Conservation (phyloP, 2,797 vertebrate species). For the Sorex maritimensis region DNA sequence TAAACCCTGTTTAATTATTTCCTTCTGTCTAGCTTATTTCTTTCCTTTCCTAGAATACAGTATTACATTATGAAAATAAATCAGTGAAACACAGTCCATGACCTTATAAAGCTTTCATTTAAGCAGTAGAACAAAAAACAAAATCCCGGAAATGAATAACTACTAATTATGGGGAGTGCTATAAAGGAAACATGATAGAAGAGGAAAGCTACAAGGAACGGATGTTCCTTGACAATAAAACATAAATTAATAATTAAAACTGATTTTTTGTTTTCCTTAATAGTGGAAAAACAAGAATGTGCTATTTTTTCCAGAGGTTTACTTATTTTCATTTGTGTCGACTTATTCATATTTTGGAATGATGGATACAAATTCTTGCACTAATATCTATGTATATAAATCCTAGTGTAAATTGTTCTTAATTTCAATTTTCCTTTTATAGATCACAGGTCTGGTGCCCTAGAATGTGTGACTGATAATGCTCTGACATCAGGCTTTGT, state of each 20-base stretch:
- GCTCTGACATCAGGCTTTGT: not conserved
- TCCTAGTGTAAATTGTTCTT: not conserved
- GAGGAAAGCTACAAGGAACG: not conserved
- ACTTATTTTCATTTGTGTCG: not conserved
- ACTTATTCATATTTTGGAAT: not conserved
- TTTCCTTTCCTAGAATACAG: not conserved
- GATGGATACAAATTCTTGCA: not conserved
- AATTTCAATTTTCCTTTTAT: not conserved
- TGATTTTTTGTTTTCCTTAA: not conserved
- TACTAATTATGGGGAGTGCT: not conserved
- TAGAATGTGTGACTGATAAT: not conserved
- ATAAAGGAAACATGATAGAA: not conserved
- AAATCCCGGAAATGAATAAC: not conserved
- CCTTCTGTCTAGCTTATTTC: not conserved
- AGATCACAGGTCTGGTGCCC: not conserved
- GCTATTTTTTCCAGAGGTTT: not conserved
- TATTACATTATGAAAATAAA: constrained; percentile 37
- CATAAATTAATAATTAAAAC: not conserved
- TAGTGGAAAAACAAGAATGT: not conserved
- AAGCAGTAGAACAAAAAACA: not conserved
- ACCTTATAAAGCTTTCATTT: not conserved
- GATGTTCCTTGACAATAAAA: not conserved
- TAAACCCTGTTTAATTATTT: not conserved
- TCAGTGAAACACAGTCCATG: not conserved
- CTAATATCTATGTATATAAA: not conserved